Base-by-base conservation (phyloP, 2,888 invertebrate species). In the Acanthacorydalis orientalis region DNA sequence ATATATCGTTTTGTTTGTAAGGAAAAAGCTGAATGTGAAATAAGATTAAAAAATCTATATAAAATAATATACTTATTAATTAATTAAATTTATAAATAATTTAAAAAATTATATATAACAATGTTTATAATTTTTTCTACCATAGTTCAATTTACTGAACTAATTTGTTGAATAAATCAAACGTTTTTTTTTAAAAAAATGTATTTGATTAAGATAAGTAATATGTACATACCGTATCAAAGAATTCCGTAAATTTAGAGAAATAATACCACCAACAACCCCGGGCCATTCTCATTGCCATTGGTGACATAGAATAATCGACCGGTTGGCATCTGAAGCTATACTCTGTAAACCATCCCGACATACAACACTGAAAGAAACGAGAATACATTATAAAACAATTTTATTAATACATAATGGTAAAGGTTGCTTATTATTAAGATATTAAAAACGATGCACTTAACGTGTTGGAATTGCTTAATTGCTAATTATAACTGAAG, bases 261-360 rank as follows among this genome's bases (percentile, higher is more conserved):
- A 95, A 82, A 72, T 89, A 93, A 68, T 93, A 95, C 90, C 89
- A 90, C 91, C 92, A 95, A 68, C 91, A 91, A 39, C 87, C 86
- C 58, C 77, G 76, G 47, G 86, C 89, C 89, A 95, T 92, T 65
- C 83, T 72, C 57, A 86, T 49, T 14, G 86, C 85, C 48, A 67
- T 58, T 1, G 83, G 81, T 50, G 67, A 65, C 46, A 65, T 64
- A 6, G 85, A 78, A 63, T 85, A 87, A 63, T 89, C 86, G 15
- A 88, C 83, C 8, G 86, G 85, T 60, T 88, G 80, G 62, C 88
- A 89, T 55, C 74, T 73, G 49, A 77, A 72, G 57, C 76, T 84
- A 63, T 88, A 88, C 12, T 76, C 74, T 46, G 69, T 72, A 48
- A 80, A 67, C 86, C 87, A 87, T 33, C 85, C 86, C 10, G 71